Evolutionary conservation across 2,797 vertebrate genomes (phyloP), one percentile per base, ranked within the genome.

Genomic region (Tapirus indicus): DNA sequence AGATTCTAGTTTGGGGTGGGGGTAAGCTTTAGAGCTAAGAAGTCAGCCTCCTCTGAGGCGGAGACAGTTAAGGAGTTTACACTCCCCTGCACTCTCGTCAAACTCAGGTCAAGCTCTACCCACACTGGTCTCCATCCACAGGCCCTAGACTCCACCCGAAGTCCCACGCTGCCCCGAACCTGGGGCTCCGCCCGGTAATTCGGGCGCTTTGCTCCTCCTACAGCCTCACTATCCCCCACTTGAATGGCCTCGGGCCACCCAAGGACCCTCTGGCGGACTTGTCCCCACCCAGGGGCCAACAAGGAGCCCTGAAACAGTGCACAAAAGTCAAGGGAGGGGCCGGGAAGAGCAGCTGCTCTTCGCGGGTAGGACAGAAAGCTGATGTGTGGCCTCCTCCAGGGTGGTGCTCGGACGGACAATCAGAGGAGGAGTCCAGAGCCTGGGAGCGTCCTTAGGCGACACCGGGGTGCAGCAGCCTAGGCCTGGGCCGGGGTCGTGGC

Each of bases 361-460:
- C 41, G 38, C 56, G 71, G 20, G 32, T 21, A 69, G 71, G 35
- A 94, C n/a, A 29, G 56, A 80, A 78, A 77, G 35, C 69, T 23
- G 6, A 52, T 60, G 32, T 44, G 68, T 75, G 77, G 47, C 52
- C 29, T 82, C n/a, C 54, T 92, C 49, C 90, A 29, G 41, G 74
- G 27, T 7, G 0, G 32, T 0, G 0, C 47, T 68, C 52, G 49
- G 47, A 27, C 0, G 0, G 14, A 11, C 7, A 60, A 54, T 69
- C 64, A 27, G 4, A 95, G 60, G 18, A 62, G 18, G 25, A 23
- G 23, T 52, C 78, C 74, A 44, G 71, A 27, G 9, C 44, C 23
- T 21, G 49, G 47, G 17, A 78, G 25, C 1, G 0, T 64, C 77
- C 90, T 84, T 9, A n/a, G 62, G 21, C 12, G 35, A n/a, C 29